These are phyloP conservation scores for Cotesia congregata DNA, from an alignment of 2,888 invertebrate genomes.

Conservation along the genomic window DNA sequence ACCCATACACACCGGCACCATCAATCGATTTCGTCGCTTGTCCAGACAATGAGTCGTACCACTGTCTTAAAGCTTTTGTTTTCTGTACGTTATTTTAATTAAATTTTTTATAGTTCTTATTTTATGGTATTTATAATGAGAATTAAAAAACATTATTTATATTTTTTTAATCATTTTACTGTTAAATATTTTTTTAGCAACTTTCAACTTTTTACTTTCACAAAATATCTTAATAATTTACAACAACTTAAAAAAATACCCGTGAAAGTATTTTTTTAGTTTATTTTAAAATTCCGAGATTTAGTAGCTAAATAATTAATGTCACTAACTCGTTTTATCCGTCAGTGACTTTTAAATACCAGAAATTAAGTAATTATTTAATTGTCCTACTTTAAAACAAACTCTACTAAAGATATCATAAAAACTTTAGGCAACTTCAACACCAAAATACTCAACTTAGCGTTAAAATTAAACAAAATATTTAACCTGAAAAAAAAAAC, in stretches of 20 bases:
- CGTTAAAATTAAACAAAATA: neutral
- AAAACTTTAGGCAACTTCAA: too few species aligned
- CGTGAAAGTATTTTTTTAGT: too few species aligned
- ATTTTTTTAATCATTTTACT: too few species aligned
- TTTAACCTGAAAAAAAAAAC: neutral
- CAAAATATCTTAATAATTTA: too few species aligned
- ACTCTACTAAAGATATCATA: neutral
- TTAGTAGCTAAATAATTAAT: too few species aligned
- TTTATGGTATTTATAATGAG: neutral
- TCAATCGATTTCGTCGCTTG: constrained; percentile 52
- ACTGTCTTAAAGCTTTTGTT: constrained; percentile 57
- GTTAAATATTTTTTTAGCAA: too few species aligned
- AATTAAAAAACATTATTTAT: neutral
- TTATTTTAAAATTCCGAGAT: too few species aligned
- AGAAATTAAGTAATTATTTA: neutral
- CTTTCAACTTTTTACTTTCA: too few species aligned
- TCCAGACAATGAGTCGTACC: constrained; percentile 54
- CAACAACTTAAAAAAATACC: too few species aligned
- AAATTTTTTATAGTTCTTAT: neutral
- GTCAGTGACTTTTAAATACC: neutral
- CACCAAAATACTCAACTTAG: too few species aligned
- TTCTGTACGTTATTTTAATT: constrained; percentile 52
- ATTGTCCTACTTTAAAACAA: neutral
- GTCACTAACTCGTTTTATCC: too few species aligned
- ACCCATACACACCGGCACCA: constrained; percentile 53